phyloP scores from a whole-genome alignment of 2,888 invertebrate species.

The Nephrotoma flavescens region DNA sequence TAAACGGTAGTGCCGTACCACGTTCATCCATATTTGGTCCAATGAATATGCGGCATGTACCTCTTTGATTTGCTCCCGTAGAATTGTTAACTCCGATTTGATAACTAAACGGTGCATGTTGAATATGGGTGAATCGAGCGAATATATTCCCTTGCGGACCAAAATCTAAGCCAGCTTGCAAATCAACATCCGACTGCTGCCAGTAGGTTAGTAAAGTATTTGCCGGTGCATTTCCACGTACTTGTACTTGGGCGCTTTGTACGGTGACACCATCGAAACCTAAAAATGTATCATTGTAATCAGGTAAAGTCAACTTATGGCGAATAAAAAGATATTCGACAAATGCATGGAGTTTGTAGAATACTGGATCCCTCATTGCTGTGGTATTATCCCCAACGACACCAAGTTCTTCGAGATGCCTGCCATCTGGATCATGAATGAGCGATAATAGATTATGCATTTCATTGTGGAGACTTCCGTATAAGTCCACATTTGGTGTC shows the following conservation, averaged over 20 bases:
- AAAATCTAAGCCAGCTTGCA: slow-evolving; percentile 24
- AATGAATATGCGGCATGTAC: slow-evolving; percentile 43
- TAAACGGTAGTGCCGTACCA: slow-evolving; percentile 43
- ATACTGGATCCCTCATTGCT: slow-evolving; percentile 27
- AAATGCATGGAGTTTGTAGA: slow-evolving; percentile 27
- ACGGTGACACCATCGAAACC: not conserved
- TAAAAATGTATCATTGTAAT: slow-evolving; percentile 23
- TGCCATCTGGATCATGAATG: slow-evolving; percentile 22
- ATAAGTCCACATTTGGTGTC: slow-evolving; percentile 15
- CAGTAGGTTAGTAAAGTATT: slow-evolving; percentile 19
- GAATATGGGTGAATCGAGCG: slow-evolving; percentile 46
- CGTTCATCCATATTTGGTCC: slow-evolving; percentile 56
- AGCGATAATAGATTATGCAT: slow-evolving; percentile 21
- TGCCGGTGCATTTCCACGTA: slow-evolving; percentile 6
- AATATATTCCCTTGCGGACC: slow-evolving; percentile 12
- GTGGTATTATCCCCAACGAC: slow-evolving; percentile 16
- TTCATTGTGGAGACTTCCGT: slow-evolving; percentile 24
- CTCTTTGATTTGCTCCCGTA: slow-evolving; percentile 19
- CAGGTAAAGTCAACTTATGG: slow-evolving; percentile 24
- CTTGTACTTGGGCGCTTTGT: not conserved
- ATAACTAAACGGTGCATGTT: slow-evolving; percentile 48
- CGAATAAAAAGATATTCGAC: slow-evolving; percentile 21
- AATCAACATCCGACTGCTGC: slow-evolving; percentile 20
- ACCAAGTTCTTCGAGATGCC: slow-evolving; percentile 9
- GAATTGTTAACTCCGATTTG: slow-evolving; percentile 44